Evolutionary conservation across 1,140 invertebrate species (phyloP).

Genomic region (Drosophila kohkoa): DNA sequence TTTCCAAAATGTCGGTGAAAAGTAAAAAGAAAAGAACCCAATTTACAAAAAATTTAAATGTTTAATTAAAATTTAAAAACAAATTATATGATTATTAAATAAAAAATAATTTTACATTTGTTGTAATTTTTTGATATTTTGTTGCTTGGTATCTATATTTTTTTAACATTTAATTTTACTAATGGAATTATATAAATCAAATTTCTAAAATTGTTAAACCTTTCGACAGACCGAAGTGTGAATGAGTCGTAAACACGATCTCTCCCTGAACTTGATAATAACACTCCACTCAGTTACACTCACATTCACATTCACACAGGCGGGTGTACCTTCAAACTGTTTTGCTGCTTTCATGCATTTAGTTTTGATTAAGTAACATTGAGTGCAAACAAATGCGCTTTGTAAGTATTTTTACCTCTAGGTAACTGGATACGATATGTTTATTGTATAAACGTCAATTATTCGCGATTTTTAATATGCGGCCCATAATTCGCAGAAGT

Average conservation of each 20-base stretch:
- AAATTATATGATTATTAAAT: no score
- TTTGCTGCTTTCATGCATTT: background rate
- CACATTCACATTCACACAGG: background rate
- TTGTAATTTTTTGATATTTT: no score
- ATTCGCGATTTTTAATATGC: constrained; percentile 10
- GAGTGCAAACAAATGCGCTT: background rate
- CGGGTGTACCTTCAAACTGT: background rate
- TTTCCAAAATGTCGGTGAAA: no score
- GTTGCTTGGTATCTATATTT: no score
- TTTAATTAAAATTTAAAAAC: no score
- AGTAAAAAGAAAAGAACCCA: no score
- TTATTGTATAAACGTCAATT: background rate
- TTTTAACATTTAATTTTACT: no score
- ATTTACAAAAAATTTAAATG: no score
- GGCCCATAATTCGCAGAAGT: background rate
- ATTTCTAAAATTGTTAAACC: background rate
- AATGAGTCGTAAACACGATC: constrained; percentile 24
- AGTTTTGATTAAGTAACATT: constrained; percentile 11
- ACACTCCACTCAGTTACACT: background rate
- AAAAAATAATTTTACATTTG: no score
- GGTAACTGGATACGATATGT: background rate
- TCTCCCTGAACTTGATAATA: constrained; percentile 34
- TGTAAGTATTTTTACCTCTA: constrained; percentile 8
- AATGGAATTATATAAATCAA: background rate
- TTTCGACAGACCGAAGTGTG: background rate